Evolutionary conservation across 2,888 invertebrate species (phyloP).

Genomic region (Troides helena): DNA sequence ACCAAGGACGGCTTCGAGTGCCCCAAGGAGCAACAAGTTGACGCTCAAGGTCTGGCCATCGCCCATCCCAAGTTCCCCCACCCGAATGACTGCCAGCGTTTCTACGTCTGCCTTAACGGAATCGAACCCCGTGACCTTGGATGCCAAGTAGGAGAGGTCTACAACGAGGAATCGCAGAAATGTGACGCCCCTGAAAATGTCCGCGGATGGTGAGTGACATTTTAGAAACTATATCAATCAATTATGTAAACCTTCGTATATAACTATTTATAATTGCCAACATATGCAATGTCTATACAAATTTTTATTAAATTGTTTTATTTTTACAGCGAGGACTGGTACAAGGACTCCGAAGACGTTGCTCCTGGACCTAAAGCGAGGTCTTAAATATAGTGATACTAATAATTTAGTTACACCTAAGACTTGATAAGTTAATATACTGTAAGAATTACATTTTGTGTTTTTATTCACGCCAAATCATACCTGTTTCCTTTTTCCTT

Average conservation of each 20-base stretch:
- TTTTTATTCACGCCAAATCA: slow-evolving; percentile 23
- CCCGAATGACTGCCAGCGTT: slow-evolving; percentile 93
- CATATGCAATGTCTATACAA: neutral
- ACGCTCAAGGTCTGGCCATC: slow-evolving; percentile 85
- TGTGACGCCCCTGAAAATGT: slow-evolving; percentile 96
- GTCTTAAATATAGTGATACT: slow-evolving; percentile 68
- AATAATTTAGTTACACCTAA: slow-evolving; percentile 66
- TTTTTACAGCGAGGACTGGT: slow-evolving; percentile 90
- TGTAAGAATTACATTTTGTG: slow-evolving; percentile 52
- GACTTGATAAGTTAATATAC: slow-evolving; percentile 77
- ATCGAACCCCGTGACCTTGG: slow-evolving; percentile 93
- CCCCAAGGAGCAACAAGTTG: slow-evolving; percentile 84
- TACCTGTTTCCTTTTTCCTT: neutral
- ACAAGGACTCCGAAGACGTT: slow-evolving; percentile 88
- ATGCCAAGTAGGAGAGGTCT: slow-evolving; percentile 93
- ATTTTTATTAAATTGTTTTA: slow-evolving; percentile 27
- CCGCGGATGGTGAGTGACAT: slow-evolving; percentile 89
- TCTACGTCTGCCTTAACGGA: slow-evolving; percentile 94
- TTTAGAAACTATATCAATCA: neutral
- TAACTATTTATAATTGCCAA: neutral
- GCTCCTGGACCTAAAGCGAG: slow-evolving; percentile 69
- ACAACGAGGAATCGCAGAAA: slow-evolving; percentile 90
- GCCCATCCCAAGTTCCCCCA: slow-evolving; percentile 93
- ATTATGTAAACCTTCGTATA: neutral
- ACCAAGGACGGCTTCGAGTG: slow-evolving; percentile 92